Percentiles rank a stretch among this genome's conserved stretches.
phyloP scores from a whole-genome alignment of 2,888 invertebrate genomes.

The Meteorus colon region DNA sequence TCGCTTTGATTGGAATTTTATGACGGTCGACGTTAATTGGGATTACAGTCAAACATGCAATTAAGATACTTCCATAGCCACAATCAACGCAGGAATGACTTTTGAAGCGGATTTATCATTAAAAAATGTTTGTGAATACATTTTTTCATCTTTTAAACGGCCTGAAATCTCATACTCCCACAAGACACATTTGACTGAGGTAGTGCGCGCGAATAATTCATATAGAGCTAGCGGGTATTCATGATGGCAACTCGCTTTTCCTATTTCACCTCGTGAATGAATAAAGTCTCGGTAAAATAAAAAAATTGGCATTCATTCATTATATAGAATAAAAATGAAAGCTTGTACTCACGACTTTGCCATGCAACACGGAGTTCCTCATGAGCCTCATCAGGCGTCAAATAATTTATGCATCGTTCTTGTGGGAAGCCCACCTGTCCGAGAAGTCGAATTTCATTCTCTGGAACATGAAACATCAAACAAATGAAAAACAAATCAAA shows the following conservation, averaged over 20 bases:
- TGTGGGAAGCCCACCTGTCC: constrained; percentile 80
- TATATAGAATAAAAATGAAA: background rate
- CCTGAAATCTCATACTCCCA: background rate
- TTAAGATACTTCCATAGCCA: too few species aligned
- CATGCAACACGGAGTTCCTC: constrained; percentile 87
- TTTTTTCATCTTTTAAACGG: background rate
- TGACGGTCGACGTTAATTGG: background rate
- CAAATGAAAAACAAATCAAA: background rate
- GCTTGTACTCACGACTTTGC: constrained; percentile 74
- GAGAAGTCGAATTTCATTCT: constrained; percentile 82
- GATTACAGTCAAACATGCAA: background rate
- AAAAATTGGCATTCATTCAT: background rate
- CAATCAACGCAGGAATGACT: background rate
- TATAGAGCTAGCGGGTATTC: background rate
- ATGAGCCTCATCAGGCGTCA: constrained; percentile 80
- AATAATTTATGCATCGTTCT: constrained; percentile 87
- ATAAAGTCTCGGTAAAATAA: background rate
- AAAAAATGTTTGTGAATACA: background rate
- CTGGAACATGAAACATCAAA: constrained; percentile 71
- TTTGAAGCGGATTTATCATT: background rate
- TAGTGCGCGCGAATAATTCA: background rate
- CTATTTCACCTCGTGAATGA: background rate
- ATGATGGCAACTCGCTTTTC: background rate
- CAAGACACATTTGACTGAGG: background rate
- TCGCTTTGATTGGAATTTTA: background rate